Evolutionary conservation across 2,888 invertebrate species (phyloP), one percentile per base, ranked within the genome.

Genomic region (Nomada fabriciana): DNA sequence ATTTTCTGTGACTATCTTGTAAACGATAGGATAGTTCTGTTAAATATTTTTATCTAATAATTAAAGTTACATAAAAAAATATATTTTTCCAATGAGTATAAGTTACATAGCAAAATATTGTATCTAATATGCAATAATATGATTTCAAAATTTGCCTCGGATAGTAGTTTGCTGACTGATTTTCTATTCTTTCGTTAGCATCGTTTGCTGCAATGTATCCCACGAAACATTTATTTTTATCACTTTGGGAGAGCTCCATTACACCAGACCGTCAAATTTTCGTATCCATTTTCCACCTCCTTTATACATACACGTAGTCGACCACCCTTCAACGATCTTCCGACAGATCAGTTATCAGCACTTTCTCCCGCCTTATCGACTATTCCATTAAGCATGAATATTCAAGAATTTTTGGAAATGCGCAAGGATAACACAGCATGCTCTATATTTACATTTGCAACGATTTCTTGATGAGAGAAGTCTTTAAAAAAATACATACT

Each of bases 211-310:
- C 36, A 53, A 67, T n/a, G 36, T 53, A 67, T 67, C 20, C 53
- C 36, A 18, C 20, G 53, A 67, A 67, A 67, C 53, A 67, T 36
- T 53, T n/a, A 9, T 67, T 67, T 67, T 53, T 53, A 42, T 67
- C 67, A 20, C 53, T 67, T 18, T 5, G 15, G 10, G 36, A 67
- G 36, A 67, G 53, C 36, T 67, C 67, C 67, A 67, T 67, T 67
- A 67, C 52, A 29, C 29, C 52, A 36, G 36, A 53, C 23, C 36
- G 67, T 67, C 53, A 53, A 53, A 67, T 53, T 67, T 53, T 23
- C 67, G 53, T 67, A 53, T 47, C 67, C 67, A 67, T 53, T 67
- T 67, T 20, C 53, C 36, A 15, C 36, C 36, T 67, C 36, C 36
- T 36, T 36, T 36, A 0, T 53, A 52, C 52, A n/a, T 67, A 36